Conservation (phyloP, 1,140 invertebrate species). For the Saccostrea echinata region DNA sequence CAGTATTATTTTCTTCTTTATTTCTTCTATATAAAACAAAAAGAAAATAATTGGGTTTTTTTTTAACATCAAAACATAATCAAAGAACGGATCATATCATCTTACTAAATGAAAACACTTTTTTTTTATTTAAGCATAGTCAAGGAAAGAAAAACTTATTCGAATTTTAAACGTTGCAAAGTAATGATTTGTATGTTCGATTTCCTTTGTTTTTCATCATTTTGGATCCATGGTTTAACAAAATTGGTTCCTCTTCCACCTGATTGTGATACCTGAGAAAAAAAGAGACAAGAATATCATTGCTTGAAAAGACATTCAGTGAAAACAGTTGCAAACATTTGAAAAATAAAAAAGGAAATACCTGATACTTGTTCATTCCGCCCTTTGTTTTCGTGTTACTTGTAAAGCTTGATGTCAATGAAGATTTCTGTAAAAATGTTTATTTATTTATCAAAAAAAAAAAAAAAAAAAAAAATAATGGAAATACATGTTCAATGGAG, state of each 20-base stretch:
- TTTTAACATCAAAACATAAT: too few relatives aligned
- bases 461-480: neutral
- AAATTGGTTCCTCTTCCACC: neutral
- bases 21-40: too few relatives aligned
- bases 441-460: too few relatives aligned
- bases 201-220: neutral
- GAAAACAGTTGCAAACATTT: neutral
- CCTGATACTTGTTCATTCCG: neutral
- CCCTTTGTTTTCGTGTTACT: neutral
- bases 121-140: too few relatives aligned
- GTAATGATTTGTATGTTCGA: neutral
- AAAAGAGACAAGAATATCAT: neutral
- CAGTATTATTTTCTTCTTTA: too few relatives aligned
- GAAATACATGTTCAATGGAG: neutral
- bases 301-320: neutral
- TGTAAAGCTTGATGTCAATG: neutral
- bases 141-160: neutral
- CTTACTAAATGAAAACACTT: too few relatives aligned
- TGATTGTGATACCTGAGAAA: neutral
- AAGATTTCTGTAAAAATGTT: neutral
- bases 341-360: neutral
- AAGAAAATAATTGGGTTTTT: too few relatives aligned
- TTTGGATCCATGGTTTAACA: neutral
- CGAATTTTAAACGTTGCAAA: neutral
- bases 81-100: too few relatives aligned